Percentiles rank a stretch among this genome's conserved stretches.
Evolutionary conservation across 2,113 vertebrate genomes (phyloP).

Genomic region (Carlito syrichta): DNA sequence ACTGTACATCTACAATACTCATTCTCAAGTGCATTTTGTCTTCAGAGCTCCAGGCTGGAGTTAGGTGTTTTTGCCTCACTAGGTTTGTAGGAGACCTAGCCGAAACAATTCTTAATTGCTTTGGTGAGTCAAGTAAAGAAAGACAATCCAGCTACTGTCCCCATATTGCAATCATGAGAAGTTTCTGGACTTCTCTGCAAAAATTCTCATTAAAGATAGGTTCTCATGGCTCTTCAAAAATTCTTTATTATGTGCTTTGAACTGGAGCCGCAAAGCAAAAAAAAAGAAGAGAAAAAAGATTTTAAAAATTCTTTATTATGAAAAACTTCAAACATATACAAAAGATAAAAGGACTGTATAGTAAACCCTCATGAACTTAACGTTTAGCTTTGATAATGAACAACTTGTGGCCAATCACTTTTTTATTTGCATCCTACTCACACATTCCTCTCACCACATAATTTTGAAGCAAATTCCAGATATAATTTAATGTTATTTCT

Average conservation of each 20-base stretch:
- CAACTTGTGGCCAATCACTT: background rate
- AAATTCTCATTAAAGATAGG: background rate
- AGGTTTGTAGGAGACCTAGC: constrained; percentile 9
- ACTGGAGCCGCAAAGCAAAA: background rate
- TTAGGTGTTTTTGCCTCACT: constrained; percentile 20
- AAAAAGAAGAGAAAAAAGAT: background rate
- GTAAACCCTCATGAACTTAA: background rate
- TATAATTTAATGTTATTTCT: background rate
- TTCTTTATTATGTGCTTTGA: background rate
- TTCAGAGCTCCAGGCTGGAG: background rate
- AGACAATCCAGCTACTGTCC: background rate
- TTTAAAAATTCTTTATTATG: background rate
- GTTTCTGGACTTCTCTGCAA: background rate
- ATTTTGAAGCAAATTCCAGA: background rate
- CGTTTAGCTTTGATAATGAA: background rate
- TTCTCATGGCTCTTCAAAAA: background rate
- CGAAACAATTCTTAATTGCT: constrained; percentile 10
- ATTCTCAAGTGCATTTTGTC: background rate
- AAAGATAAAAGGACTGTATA: background rate
- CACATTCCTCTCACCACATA: background rate
- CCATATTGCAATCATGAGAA: background rate
- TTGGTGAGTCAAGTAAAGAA: constrained; percentile 45
- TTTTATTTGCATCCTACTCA: background rate
- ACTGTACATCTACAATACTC: background rate
- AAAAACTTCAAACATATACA: background rate